Evolutionary conservation across 2,113 vertebrate genomes (phyloP).

Genomic region (Pterocles orientalis): DNA sequence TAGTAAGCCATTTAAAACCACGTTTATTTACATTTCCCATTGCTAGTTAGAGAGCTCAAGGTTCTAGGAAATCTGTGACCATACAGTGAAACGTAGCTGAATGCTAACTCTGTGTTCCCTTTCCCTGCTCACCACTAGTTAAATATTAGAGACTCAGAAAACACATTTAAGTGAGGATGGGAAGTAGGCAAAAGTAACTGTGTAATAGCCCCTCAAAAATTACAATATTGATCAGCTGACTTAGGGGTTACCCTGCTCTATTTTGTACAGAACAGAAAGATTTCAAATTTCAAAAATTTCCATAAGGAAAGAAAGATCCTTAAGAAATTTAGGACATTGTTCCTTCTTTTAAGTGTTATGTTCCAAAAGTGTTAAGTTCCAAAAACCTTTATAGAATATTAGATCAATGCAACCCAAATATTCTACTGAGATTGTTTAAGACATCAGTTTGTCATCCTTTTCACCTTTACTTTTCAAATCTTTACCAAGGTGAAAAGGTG

Average conservation of each 20-base stretch:
- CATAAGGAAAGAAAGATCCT: not conserved
- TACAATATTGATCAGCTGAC: not conserved
- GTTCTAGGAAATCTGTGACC: not conserved
- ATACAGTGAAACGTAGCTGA: not conserved
- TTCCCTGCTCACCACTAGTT: not conserved
- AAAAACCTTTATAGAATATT: not conserved
- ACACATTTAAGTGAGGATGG: not conserved
- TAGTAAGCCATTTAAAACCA: not conserved
- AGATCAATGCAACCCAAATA: not conserved
- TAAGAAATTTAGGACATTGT: not conserved
- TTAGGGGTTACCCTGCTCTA: not conserved
- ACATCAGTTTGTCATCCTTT: not conserved
- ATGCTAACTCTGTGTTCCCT: not conserved
- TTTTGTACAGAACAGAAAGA: not conserved
- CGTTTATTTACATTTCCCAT: slow-evolving; percentile 51
- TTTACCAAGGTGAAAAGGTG: not conserved
- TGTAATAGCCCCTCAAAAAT: not conserved
- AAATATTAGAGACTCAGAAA: slow-evolving; percentile 37
- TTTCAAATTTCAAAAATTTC: not conserved
- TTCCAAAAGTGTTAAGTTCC: not conserved
- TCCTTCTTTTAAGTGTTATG: not conserved
- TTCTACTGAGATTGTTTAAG: not conserved
- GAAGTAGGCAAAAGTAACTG: not conserved
- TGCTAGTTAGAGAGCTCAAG: slow-evolving; percentile 8
- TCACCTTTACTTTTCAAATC: not conserved